Percentiles rank a stretch among this genome's conserved stretches.
Evolutionary conservation across 2,888 invertebrate species (phyloP).

Genomic region (Cheilosia pagana): DNA sequence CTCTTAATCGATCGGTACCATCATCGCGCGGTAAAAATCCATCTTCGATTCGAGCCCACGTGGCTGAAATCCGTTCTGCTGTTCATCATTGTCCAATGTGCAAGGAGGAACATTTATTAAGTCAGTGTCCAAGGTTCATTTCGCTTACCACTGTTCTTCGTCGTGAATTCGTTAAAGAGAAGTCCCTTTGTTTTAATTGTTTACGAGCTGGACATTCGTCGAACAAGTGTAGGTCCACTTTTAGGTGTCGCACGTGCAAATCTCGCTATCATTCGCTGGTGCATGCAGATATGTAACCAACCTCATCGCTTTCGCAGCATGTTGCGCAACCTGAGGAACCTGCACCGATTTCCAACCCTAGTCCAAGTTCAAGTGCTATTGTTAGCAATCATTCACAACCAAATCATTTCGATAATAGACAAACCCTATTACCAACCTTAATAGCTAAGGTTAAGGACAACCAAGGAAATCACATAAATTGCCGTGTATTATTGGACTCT

Average conservation of each 20-base stretch:
- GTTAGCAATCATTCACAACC: no score
- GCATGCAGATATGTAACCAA: not conserved
- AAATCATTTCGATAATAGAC: no score
- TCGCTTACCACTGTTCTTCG: not conserved
- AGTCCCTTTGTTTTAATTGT: slow-evolving; percentile 17
- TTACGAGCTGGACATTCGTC: not conserved
- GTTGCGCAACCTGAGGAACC: not conserved
- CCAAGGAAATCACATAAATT: no score
- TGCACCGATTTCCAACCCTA: no score
- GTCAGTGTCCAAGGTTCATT: not conserved
- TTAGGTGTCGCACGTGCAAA: not conserved
- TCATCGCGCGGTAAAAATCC: not conserved
- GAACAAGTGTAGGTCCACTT: slow-evolving; percentile 3
- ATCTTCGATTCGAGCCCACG: slow-evolving; percentile 1
- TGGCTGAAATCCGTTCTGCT: not conserved
- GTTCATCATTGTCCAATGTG: slow-evolving; percentile 13
- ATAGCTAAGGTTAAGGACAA: no score
- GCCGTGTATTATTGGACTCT: no score
- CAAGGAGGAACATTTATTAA: not conserved
- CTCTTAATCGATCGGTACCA: slow-evolving; percentile 1
- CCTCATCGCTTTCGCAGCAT: no score
- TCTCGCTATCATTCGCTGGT: slow-evolving; percentile 20
- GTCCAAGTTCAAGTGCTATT: no score
- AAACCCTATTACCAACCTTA: no score
- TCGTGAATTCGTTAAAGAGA: slow-evolving; percentile 10